phyloP scores from a whole-genome alignment of 2,888 invertebrate genomes.

The Ceramica pisi region DNA sequence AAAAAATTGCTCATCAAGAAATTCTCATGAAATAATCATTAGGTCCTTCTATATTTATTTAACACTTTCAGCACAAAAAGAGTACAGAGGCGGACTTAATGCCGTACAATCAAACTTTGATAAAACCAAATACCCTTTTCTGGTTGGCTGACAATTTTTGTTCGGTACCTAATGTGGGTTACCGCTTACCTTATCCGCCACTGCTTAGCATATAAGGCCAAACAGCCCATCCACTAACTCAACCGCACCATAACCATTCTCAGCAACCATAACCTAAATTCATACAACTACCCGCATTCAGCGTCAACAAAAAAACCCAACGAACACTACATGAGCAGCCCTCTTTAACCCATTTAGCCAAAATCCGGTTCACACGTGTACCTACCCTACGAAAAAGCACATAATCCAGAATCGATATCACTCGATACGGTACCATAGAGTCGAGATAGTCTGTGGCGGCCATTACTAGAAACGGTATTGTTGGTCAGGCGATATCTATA shows the following conservation, averaged over 20 bases:
- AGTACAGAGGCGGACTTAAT: too few relatives aligned
- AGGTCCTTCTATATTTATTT: too few relatives aligned
- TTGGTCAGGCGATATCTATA: too few relatives aligned
- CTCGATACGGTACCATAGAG: conserved; percentile 65
- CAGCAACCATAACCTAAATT: conserved; percentile 36
- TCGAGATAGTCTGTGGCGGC: background rate
- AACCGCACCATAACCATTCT: conserved; percentile 24
- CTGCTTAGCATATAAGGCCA: background rate
- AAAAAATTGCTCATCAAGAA: too few relatives aligned
- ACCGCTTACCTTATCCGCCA: background rate
- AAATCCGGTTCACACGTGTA: conserved; percentile 69
- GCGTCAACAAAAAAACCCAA: conserved; percentile 26
- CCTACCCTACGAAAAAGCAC: conserved; percentile 61
- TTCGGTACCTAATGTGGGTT: too few relatives aligned
- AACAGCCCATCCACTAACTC: background rate
- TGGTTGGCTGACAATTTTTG: too few relatives aligned
- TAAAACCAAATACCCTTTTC: too few relatives aligned
- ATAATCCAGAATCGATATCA: conserved; percentile 78
- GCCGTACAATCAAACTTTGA: too few relatives aligned
- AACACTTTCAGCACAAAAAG: too few relatives aligned
- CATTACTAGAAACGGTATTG: too few relatives aligned
- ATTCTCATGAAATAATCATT: too few relatives aligned
- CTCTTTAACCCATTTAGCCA: conserved; percentile 66
- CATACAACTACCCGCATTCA: conserved; percentile 33
- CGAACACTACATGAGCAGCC: conserved; percentile 43